Conservation (phyloP, 2,113 vertebrate genomes). For the Oreochromis niloticus region DNA sequence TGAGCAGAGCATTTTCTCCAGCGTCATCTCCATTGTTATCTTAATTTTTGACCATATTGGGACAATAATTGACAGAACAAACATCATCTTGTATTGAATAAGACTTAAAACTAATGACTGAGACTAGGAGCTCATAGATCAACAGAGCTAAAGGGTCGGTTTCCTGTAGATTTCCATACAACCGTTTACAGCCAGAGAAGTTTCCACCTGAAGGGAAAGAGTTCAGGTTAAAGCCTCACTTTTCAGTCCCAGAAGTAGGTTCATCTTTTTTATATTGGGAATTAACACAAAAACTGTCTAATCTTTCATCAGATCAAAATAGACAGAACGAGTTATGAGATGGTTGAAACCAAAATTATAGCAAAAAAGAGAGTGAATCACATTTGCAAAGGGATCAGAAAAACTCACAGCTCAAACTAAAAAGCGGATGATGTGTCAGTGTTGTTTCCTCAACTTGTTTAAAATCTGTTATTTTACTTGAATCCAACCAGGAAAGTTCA, state of each 20-base stretch:
- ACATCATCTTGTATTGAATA: not conserved
- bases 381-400: not conserved
- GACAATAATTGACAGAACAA: not conserved
- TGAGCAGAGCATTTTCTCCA: not conserved
- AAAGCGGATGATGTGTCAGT: not conserved
- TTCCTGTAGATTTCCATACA: accelerated
- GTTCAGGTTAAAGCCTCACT: not conserved
- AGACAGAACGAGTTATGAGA: accelerated
- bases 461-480: not conserved
- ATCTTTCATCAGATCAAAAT: not conserved
- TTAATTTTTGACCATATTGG: not conserved
- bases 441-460: not conserved
- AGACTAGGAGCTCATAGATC: not conserved
- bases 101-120: not conserved
- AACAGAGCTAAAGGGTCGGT: accelerated
- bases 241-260: not conserved
- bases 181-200: not conserved
- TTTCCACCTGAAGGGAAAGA: not conserved
- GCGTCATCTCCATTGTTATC: not conserved
- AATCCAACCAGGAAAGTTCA: not conserved
- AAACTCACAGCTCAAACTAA: not conserved
- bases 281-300: not conserved
- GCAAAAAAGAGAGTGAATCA: not conserved
- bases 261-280: not conserved
- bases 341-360: not conserved